Base-by-base conservation (phyloP, 2,888 invertebrate genomes). In the Plusia festucae region DNA sequence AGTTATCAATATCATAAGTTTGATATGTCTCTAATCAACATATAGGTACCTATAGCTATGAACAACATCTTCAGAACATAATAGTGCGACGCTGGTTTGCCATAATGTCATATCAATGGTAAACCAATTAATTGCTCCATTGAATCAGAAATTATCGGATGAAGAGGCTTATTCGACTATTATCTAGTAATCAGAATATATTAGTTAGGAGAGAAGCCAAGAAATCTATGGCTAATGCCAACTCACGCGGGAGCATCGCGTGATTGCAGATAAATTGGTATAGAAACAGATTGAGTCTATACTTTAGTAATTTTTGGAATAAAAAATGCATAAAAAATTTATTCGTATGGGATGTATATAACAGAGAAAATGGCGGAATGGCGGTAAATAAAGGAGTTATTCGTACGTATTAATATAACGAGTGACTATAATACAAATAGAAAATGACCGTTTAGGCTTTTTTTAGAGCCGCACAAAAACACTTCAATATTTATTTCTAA, bases 41-140 rank as follows among this genome's bases (percentile, higher is more conserved):
- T 0, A 22, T 24, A 52, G 13, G 5, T 51, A 51, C 18, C 8
- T 18, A 0, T 7, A 18, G 7, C 2, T 18, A 16, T 49, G 34
- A 52, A 5, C 20, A 15, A 55, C 8, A 11, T 34, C n/a, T 51
- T 57, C 11, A 53, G 16, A 7, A 59, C 30, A 60, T 46, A 76
- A 70, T 53, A 53, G 52, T 9, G 6, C 15, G 5, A 15, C 56
- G 51, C 60, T 54, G 65, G 40, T 53, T 56, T 51, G 11, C 53
- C 60, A 11, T 44, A 49, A 16, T 44, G 60, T 44, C 49, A 76
- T 53, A 22, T 51, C 60, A 61, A 60, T 58, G 55, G 8, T 30
- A 15, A 51, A 49, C 44, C 55, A 70, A 73, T 73, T 71, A 76
- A 56, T 61, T 53, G 76, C 58, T 76, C 54, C 16, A 51, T 65